Evolutionary conservation across 2,113 vertebrate species (phyloP), one percentile per base, ranked within the genome.

Genomic region (Ptilonorhynchus violaceus): DNA sequence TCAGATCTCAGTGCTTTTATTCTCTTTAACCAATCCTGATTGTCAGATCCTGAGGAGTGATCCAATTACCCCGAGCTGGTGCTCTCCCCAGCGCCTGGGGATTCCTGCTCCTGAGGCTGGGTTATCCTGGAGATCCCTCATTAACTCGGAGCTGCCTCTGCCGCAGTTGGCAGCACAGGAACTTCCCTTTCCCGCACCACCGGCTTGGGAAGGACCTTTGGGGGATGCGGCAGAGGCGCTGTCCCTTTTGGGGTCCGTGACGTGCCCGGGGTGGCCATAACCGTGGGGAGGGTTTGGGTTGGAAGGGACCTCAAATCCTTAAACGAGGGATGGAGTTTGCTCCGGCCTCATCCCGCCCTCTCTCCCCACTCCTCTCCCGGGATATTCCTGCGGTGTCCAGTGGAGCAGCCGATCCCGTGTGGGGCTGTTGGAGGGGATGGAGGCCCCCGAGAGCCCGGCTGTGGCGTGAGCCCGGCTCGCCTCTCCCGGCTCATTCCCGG

Each of bases 111-210:
- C 19, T 53, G 74, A 1, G 53, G 75, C 30, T 39, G 70, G 52
- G 20, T 76, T 33, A 52, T 44, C 33, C 30, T 24, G 44, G 50
- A 74, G 89, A 74, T 69, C 27, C 50, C 50, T 42, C 2, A 77
- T 62, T 3, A n/a, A 4, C 49, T 13, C 28, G 13, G 76, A 76
- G 58, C 67, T 41, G 70, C 86, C 75, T 5, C 52, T 70, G 6
- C 58, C 23, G 35, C 0, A 5, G 33, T 13, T 56, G 80, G 82
- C 67, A n/a, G 64, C 9, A 0, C 14, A 0, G 42, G 18, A 31
- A 3, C 67, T 68, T 79, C 87, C 79, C 31, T 75, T 85, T 49
- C 66, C 3, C 21, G 0, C n/a, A 31, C 47, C 68, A 5, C 11
- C 2, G 22, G 35, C 30, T 31, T 21, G 11, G 86, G 66, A 88